Base-by-base conservation (phyloP, 2,113 vertebrate genomes). In the Chascanopsetta lugubris region DNA sequence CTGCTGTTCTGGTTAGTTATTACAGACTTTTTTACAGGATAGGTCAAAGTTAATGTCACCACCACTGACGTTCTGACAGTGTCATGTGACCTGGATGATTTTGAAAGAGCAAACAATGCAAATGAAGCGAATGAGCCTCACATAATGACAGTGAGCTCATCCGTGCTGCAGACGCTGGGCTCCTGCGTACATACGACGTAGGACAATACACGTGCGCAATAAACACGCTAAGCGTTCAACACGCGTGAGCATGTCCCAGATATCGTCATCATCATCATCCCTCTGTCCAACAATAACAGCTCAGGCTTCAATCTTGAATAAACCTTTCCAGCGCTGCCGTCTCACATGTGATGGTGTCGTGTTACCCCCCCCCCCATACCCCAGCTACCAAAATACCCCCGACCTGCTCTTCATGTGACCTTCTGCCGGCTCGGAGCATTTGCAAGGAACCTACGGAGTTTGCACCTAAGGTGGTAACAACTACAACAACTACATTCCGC, bases 361-460 rank as follows among this genome's bases (percentile, higher is more conserved):
- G 29, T 84, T 78, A 67, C 72, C 54, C 67, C n/a, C 25, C 47
- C 57, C n/a, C 25, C 47, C 57, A 34, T 17, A 24, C 46, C 17
- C 13, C n/a, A 9, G 29, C 46, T 18, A 69, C 77, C 68, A 57
- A 85, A 82, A 84, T 74, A 79, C 61, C 27, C 57, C 6, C 49
- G 62, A 75, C 61, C 67, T 65, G 73, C 50, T 72, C 53, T 32
- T 30, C 54, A 25, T 48, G 46, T 68, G 53, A 62, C 53, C 67
- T 55, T n/a, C n/a, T n/a, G n/a, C n/a, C n/a, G n/a, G n/a, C n/a
- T n/a, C n/a, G n/a, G n/a, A n/a, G n/a, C n/a, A n/a, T n/a, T n/a
- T n/a, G n/a, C n/a, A n/a, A n/a, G n/a, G n/a, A n/a, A n/a, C n/a
- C n/a, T n/a, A n/a, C n/a, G n/a, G n/a, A n/a, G n/a, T n/a, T n/a